Base-by-base conservation (phyloP, 1,140 invertebrate species). In the Nebria ingens region DNA sequence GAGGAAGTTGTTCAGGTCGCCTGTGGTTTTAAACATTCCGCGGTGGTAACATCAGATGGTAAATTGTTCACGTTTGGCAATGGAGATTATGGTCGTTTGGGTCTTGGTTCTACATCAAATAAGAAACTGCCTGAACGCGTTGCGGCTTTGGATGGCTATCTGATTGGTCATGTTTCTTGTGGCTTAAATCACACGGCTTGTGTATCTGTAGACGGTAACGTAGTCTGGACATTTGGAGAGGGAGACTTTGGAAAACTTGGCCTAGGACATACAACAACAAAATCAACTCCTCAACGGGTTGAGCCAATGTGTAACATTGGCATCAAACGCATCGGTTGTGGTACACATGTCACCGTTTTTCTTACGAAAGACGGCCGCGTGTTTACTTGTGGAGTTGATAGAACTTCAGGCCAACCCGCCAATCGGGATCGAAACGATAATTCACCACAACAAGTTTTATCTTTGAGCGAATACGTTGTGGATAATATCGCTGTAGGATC, bases 1-100 rank as follows among this genome's bases (percentile, higher is more conserved):
- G 79, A 83, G 64, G 79, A 82, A 62, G 75, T 84, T 19, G 67
- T 82, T n/a, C 66, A 82, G 72, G 71, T 84, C 20, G 72, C 82
- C 1, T 83, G 81, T 69, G 83, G 83, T 17, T 83, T 82, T 65
- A 84, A 84, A 66, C 83, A 85, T 62, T 81, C 78, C 66, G 82
- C 82, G 15, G 81, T 83, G 21, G 77, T 85, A 2, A 83, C 81
- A 21, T 68, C 72, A 12, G 79, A 82, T 69, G 83, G 83, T 2
- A 79, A 81, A 63, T 68, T 85, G 3, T 84, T 76, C 62, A 83
- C 80, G 0, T 85, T 85, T 71, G 83, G 83, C 11, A 82, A 81
- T 68, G 80, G 81, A 25, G 82, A 84, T 65, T 82, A 80, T 67
- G 83, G 83, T 1, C 66, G 81, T 56, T 71, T 85, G 2, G 83